Base-by-base conservation (phyloP, 2,888 invertebrate genomes). In the Lasioglossum lativentre region DNA sequence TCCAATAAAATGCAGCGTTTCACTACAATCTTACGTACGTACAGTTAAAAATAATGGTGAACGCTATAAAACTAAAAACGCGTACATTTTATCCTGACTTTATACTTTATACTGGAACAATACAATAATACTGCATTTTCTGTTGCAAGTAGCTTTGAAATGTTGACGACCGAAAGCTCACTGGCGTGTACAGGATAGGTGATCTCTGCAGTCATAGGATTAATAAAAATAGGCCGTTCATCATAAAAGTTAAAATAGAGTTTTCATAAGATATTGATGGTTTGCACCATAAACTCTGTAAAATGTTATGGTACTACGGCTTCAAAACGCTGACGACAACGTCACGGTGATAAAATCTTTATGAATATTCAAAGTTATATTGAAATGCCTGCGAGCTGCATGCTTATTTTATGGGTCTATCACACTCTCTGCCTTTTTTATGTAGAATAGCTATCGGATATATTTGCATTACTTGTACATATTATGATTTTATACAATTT, bases 301-400 rank as follows among this genome's bases (percentile, higher is more conserved):
- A 56, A 56, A n/a, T n/a, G 56, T 56, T 56, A 56, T 56, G 12
- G 56, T n/a, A 3, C 56, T 4, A 56, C 12, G n/a, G 56, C n/a
- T n/a, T 56, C 4, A n/a, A 56, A 56, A 56, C 56, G 56, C 56
- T 56, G n/a, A 56, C 56, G 56, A 56, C 56, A 56, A 12, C 56
- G 30, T 6, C 27, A 34, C 38, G 38, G 23, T 40, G 56, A 75
- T 75, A 34, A 66, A 30, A 66, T 30, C 34, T 66, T 56, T 56
- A 56, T 56, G 56, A 56, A 56, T 56, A 56, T 56, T 56, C 56
- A 56, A 52, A 52, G 56, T 56, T 56, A 56, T 56, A 56, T 56
- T 56, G 56, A 56, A n/a, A 56, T n/a, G n/a, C n/a, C 10, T 56
- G 52, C 19, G 52, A 52, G 19, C 23, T 52, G 23, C n/a, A 56